A percentile compares a stretch with the other conserved stretches of the same genome.
Evolutionary conservation across 1,140 invertebrate species (phyloP).

Genomic region (Cotesia typhae): DNA sequence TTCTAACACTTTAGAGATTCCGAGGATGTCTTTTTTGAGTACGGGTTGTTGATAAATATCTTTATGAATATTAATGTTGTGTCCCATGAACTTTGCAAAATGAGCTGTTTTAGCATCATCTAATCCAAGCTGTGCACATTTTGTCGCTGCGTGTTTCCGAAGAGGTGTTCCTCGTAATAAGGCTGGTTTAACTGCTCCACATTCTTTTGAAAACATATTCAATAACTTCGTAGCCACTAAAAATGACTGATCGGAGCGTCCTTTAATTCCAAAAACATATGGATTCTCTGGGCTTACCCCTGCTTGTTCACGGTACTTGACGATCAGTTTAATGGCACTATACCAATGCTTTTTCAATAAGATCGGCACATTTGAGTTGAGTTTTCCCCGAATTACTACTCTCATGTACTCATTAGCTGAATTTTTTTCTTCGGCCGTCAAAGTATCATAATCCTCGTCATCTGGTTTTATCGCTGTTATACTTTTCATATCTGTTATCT

Average conservation of each 20-base stretch:
- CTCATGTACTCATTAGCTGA: slow-evolving; percentile 20
- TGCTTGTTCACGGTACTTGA: slow-evolving; percentile 9
- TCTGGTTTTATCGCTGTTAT: slow-evolving; percentile 5
- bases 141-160: slow-evolving; percentile 34
- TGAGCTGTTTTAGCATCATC: not conserved
- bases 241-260: not conserved
- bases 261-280: slow-evolving; percentile 30
- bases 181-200: slow-evolving; percentile 20
- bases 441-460: slow-evolving; percentile 20
- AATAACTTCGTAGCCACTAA: slow-evolving; percentile 33
- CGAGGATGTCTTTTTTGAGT: slow-evolving; percentile 15
- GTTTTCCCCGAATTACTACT: slow-evolving; percentile 29
- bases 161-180: slow-evolving; percentile 20
- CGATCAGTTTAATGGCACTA: slow-evolving; percentile 18
- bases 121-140: slow-evolving; percentile 20
- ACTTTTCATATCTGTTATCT: slow-evolving; percentile 23
- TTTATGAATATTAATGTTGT: slow-evolving; percentile 26
- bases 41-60: slow-evolving; percentile 28
- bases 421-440: slow-evolving; percentile 23
- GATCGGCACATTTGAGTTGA: slow-evolving; percentile 23
- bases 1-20: slow-evolving; percentile 3
- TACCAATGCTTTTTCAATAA: slow-evolving; percentile 13
- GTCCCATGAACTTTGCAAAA: slow-evolving; percentile 32
- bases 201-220: slow-evolving; percentile 22
- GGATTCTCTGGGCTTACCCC: slow-evolving; percentile 16